These are phyloP conservation scores for Botia almorhae DNA, from an alignment of 2,797 vertebrate genomes.

Conservation along the genomic window DNA sequence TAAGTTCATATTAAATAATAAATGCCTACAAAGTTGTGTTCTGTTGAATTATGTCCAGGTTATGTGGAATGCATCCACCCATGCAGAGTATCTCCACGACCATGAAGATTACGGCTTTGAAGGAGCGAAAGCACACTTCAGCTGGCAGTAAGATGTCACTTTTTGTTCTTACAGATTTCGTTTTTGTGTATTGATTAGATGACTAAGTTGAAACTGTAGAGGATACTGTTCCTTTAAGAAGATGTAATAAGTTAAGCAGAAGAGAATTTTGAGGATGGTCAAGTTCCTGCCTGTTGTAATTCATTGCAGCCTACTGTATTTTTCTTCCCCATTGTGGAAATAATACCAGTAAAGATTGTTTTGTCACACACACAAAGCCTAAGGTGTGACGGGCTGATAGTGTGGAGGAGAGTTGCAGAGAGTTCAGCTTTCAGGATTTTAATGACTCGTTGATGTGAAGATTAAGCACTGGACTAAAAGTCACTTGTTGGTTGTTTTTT, in stretches of 20 bases:
- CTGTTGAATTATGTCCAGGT: conserved; percentile 76
- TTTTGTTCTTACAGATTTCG: neutral
- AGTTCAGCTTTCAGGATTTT: conserved; percentile 11
- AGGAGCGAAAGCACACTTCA: conserved; percentile 77
- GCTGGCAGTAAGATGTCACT: conserved; percentile 81
- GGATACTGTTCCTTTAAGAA: neutral
- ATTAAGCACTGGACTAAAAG: conserved; percentile 1
- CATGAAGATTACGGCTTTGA: conserved; percentile 92
- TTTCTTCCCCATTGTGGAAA: conserved; percentile 19
- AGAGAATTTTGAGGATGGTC: neutral
- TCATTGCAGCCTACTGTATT: neutral
- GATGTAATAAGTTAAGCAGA: neutral
- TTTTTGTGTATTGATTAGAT: no score
- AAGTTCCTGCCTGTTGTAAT: neutral
- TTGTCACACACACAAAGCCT: conserved; percentile 3
- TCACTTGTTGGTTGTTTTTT: conserved; percentile 56
- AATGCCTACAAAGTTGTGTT: neutral
- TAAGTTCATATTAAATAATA: neutral
- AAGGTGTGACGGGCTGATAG: neutral
- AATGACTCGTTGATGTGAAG: neutral
- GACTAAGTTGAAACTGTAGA: neutral
- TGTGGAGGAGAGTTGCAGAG: neutral
- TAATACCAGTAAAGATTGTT: neutral
- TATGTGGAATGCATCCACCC: conserved; percentile 94
- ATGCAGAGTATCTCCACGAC: conserved; percentile 90